Conservation (phyloP, 2,113 vertebrate genomes). For the Pandion haliaetus region DNA sequence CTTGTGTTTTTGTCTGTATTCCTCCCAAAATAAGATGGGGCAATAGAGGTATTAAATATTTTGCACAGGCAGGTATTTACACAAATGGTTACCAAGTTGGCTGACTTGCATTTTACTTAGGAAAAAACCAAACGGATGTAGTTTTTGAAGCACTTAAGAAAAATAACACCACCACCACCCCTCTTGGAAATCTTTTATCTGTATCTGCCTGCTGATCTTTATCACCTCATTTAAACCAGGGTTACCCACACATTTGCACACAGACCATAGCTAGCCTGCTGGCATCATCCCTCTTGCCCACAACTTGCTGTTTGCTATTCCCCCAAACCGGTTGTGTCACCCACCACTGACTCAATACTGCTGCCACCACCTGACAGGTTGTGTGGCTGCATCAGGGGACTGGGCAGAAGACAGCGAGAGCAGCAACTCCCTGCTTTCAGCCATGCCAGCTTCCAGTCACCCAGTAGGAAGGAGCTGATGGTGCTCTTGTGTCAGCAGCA, state of each 20-base stretch:
- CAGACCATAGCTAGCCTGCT: accelerated
- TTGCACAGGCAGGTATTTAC: background rate
- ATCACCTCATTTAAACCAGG: background rate
- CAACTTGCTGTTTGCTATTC: background rate
- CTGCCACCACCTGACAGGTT: background rate
- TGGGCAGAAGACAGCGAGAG: background rate
- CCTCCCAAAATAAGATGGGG: background rate
- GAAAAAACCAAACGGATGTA: background rate
- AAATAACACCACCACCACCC: background rate
- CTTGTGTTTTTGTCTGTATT: background rate
- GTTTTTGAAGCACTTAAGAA: background rate
- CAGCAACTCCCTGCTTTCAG: background rate
- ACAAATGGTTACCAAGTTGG: background rate
- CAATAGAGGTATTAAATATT: background rate
- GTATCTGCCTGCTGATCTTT: too few relatives aligned
- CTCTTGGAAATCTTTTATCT: background rate
- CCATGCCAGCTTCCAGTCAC: background rate
- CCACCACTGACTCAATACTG: background rate
- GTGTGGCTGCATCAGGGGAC: background rate
- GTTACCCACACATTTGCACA: background rate
- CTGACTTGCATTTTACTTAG: background rate
- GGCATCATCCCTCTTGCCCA: background rate
- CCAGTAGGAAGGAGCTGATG: background rate
- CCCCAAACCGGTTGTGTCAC: background rate
- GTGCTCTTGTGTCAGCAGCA: background rate